Conservation (phyloP, 2,888 invertebrate species). For the Caradrina kadenii region DNA sequence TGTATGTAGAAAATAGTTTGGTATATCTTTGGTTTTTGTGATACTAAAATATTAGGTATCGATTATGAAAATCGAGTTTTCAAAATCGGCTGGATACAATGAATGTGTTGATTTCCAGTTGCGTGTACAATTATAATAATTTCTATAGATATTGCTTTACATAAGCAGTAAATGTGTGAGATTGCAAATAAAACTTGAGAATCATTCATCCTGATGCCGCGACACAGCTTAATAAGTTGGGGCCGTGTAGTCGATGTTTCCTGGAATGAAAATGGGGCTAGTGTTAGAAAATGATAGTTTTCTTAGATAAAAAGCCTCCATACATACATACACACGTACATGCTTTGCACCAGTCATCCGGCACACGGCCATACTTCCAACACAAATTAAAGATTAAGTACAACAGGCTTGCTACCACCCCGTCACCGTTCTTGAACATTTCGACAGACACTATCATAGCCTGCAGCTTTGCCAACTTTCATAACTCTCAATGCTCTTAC, state of each 20-base stretch:
- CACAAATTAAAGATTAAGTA: no score
- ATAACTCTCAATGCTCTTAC: no score
- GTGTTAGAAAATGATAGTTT: background rate
- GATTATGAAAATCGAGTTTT: conserved; percentile 15
- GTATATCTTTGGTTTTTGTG: conserved; percentile 42
- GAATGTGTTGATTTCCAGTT: conserved; percentile 24
- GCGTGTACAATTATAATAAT: background rate
- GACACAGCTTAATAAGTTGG: conserved; percentile 91
- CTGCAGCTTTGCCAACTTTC: no score
- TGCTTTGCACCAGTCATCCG: no score
- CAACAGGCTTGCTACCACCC: no score
- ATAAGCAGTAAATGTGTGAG: conserved; percentile 33
- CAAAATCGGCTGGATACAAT: conserved; percentile 15
- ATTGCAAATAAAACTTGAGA: conserved; percentile 60
- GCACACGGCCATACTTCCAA: no score
- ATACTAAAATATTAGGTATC: conserved; percentile 19
- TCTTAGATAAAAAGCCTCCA: no score
- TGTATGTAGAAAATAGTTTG: conserved; percentile 40
- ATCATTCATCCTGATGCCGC: conserved; percentile 30
- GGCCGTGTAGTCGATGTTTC: conserved; percentile 93
- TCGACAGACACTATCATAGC: no score
- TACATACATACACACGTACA: no score
- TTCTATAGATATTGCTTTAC: conserved; percentile 25
- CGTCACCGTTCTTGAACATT: no score
- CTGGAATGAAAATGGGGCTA: conserved; percentile 79